A percentile compares a stretch with the other conserved stretches of the same genome.
phyloP scores from a whole-genome alignment of 2,797 vertebrate species.

The Manis javanica region DNA sequence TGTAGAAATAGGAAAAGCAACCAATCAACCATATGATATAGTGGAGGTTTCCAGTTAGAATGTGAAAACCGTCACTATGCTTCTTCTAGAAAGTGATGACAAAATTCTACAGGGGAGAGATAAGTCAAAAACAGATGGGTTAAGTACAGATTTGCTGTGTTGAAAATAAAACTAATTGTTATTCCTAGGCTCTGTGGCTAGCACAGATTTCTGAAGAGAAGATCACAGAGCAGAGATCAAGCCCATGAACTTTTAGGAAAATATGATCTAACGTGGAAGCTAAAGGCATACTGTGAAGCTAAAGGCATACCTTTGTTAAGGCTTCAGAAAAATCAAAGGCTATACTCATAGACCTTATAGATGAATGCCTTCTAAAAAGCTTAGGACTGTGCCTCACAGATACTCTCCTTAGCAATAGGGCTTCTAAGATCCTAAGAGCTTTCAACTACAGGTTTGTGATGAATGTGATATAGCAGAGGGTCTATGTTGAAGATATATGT shows the following conservation, averaged over 20 bases:
- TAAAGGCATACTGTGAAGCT: neutral
- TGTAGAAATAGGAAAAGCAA: neutral
- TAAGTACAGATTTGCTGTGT: neutral
- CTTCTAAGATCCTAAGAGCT: neutral
- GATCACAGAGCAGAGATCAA: neutral
- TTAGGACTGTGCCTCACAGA: neutral
- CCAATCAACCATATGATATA: neutral
- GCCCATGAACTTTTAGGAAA: neutral
- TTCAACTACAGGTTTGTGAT: neutral
- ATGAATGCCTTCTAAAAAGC: neutral
- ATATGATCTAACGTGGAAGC: neutral
- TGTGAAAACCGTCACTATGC: neutral
- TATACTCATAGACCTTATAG: neutral
- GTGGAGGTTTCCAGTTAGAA: neutral
- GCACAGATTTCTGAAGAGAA: neutral
- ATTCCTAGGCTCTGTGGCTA: neutral
- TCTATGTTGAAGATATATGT: neutral
- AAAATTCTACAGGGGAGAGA: neutral
- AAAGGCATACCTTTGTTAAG: neutral
- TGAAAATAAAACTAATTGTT: neutral
- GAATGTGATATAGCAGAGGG: neutral
- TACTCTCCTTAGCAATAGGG: neutral
- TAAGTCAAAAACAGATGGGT: neutral
- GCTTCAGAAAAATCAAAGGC: neutral
- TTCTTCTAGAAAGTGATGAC: neutral